A percentile compares a stretch with the other conserved stretches of the same genome.
Conservation (phyloP, 1,140 invertebrate species). For the Lineus longissimus region DNA sequence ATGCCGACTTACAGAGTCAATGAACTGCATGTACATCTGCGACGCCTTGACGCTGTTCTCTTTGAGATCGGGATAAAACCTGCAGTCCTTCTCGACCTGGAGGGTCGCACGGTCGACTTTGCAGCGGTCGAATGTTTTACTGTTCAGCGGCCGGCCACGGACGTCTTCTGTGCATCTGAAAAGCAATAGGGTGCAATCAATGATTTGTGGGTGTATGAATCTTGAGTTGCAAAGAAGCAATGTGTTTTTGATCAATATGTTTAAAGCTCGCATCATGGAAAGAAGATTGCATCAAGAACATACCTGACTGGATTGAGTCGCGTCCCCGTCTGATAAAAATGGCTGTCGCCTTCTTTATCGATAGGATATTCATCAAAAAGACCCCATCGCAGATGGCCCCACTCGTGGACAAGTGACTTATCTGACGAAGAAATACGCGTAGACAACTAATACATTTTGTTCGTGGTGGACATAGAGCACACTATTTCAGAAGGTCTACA, state of each 20-base stretch:
- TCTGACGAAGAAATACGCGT: no score
- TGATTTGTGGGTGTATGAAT: no score
- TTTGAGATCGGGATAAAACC: conserved; percentile 1
- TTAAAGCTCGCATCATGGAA: no score
- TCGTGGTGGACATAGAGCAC: background rate
- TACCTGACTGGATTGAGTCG: background rate
- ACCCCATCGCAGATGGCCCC: conserved; percentile 40
- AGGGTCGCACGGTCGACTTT: conserved; percentile 6
- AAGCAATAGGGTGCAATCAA: background rate
- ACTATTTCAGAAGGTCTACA: background rate
- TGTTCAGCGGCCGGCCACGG: background rate
- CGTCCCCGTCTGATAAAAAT: background rate
- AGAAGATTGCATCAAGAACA: no score
- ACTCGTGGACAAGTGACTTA: conserved; percentile 35
- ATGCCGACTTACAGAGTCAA: conserved; percentile 8
- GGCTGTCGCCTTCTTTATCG: background rate
- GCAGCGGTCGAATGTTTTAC: background rate
- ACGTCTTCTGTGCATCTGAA: conserved; percentile 5
- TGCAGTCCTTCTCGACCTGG: conserved; percentile 7
- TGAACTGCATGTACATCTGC: conserved; percentile 5
- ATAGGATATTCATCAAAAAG: conserved; percentile 38
- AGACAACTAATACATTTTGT: background rate
- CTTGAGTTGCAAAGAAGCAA: no score
- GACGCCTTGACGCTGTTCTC: background rate
- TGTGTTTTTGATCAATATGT: no score